Evolutionary conservation across 2,888 invertebrate species (phyloP), one percentile per base, ranked within the genome.

Genomic region (Nomada ferruginata): DNA sequence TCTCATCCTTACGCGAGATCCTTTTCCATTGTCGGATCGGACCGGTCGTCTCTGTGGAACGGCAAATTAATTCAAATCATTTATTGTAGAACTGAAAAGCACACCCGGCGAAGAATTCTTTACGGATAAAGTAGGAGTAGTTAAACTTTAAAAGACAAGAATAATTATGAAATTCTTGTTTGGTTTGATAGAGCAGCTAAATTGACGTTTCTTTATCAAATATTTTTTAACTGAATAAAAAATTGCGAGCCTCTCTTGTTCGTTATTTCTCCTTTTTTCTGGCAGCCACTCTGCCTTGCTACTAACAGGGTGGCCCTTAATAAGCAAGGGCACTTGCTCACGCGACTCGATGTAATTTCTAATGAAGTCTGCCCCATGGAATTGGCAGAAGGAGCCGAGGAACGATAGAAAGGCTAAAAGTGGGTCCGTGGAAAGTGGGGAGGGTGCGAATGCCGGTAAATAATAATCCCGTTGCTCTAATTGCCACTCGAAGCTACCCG

Each of bases 271-370:
- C 44, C 10, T 53, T 65, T 55, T 36, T 55, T 20, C 7, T 26
- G 73, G 18, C 52, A 79, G 70, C 60, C 63, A 79, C 79, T 82
- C 83, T 63, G 47, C 23, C 53, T 50, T 65, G 66, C 68, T 64
- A 59, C 75, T 83, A 83, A 85, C 70, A 81, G 73, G 84, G 77
- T 36, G 26, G 75, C 73, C 72, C 76, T 81, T 84, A 81, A 85
- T 85, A 85, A 85, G 73, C 73, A 81, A 74, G 81, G 73, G 76
- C 76, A 84, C 84, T 79, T 68, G 63, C 75, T 79, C 61, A 64
- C 53, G 76, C 80, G 65, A 84, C 78, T 81, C 81, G 81, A 79
- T 84, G 78, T 79, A 84, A 81, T 85, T 81, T 79, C 78, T 85
- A 81, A 84, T 71, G 83, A 85, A 85, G 73, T 76, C 75, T 59